Base-by-base conservation (phyloP, 2,113 vertebrate genomes). In the Theropithecus gelada region DNA sequence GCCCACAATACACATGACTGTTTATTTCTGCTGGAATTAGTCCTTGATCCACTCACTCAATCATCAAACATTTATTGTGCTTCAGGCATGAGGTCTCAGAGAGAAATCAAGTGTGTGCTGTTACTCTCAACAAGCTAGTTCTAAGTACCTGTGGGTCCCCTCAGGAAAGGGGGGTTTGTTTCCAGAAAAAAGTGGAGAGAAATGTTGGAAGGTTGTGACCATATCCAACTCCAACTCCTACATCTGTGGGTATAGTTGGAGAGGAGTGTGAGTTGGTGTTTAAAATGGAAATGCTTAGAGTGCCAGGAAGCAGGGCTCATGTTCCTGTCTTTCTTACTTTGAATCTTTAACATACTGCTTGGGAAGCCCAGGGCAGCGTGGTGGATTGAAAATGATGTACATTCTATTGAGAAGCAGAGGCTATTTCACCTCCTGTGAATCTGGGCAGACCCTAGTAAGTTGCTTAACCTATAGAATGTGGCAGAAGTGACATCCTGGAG, bases 331-430 rank as follows among this genome's bases (percentile, higher is more conserved):
- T 72, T 88, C 50, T 12, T 57, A 43, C 1, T 16, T 72, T 3
- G 35, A 32, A 55, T 66, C 38, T 35, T 59, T 18, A 5, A 50
- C 13, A 4, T n/a, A 17, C 48, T 3, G 0, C 35, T 40, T 25
- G n/a, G 86, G 27, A 73, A 66, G 1, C 40, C 52, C 22, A 11
- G 50, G 70, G 11, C 23, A 22, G 2, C 32, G 7, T 9, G 8
- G 35, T 7, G 2, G 43, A 2, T 32, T 6, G 35, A 40, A 59
- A 52, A 25, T 12, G 8, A 8, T 1, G 1, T 1, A 8, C 4
- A 9, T 2, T 22, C 4, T 8, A 30, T 0, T 2, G 68, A 79
- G 66, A 72, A 30, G 45, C 14, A 6, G 9, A 27, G 9, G 40
- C 27, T 20, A 1, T 25, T n/a, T 52, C 18, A 27, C 22, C 8